Base-by-base conservation (phyloP, 1,140 invertebrate species). In the Neodiprion virginianus region DNA sequence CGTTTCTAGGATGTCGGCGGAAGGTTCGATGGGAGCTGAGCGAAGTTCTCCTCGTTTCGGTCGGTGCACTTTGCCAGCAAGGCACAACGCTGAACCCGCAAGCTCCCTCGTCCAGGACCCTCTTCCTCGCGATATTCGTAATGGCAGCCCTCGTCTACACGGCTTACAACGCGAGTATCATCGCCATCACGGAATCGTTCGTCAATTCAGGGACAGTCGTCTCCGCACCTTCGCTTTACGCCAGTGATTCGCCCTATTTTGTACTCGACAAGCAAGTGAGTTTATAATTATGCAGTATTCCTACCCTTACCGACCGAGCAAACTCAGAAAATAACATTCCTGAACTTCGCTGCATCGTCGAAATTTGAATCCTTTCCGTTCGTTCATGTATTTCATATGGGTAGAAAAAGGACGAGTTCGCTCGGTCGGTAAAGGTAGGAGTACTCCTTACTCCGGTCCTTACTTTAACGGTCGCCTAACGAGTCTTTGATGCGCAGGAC, bases 1-100 rank as follows among this genome's bases (percentile, higher is more conserved):
- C 53, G n/a, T 8, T 61, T 12, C n/a, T 8, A 61, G 53, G 53
- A 61, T 14, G 53, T 17, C 53, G 53, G n/a, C n/a, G 11, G 4
- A 12, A 61, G 47, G 68, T 28, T 17, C 53, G n/a, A 8, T 61
- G 53, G 53, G 11, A 61, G 53, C 53, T 61, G 0, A 61, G 53
- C 53, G 53, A 61, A 61, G n/a, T 61, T 14, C 53, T 61, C 8
- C 53, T 61, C 0, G 53, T 61, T 17, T 61, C 68, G 23, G 11
- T 69, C 68, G 68, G 68, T 9, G 68, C 68, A 28, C 47, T 69
- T 12, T 69, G 68, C 17, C 68, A 69, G 23, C 68, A 69, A 23
- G 68, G 68, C 17, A 28, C 68, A 12, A 47, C 68, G 68, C 21
- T 23, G 47, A 47, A 69, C 47, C 68, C 68, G 21, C 21, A 47